Conservation (phyloP, 2,113 vertebrate genomes). For the Nerophis ophidion region DNA sequence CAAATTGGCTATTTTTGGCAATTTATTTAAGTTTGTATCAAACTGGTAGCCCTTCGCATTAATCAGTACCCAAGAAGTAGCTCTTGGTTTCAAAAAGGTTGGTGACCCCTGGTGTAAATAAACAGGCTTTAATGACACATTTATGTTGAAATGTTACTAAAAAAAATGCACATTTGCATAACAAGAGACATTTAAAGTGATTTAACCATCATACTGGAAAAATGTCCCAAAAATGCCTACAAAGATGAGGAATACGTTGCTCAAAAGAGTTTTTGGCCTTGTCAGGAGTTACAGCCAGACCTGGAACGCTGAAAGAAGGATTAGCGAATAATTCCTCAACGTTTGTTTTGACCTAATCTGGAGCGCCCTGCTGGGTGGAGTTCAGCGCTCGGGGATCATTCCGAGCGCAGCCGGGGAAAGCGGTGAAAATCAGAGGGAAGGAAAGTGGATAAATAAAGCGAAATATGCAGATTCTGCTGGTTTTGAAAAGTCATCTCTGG, state of each 20-base stretch:
- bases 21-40: too few relatives aligned
- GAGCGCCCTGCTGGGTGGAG: slow-evolving; percentile 22
- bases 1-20: too few relatives aligned
- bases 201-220: neutral
- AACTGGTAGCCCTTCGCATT: too few relatives aligned
- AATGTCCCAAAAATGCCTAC: neutral
- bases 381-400: slow-evolving; percentile 4
- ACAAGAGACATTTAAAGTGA: too few relatives aligned
- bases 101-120: too few relatives aligned
- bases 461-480: neutral
- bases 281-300: neutral
- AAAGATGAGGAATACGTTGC: neutral
- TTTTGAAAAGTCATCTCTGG: slow-evolving; percentile 11
- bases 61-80: too few relatives aligned
- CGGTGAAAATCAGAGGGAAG: slow-evolving; percentile 16
- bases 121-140: too few relatives aligned
- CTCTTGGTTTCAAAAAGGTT: too few relatives aligned
- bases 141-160: too few relatives aligned
- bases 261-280: neutral
- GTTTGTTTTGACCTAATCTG: slow-evolving; percentile 32
- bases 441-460: neutral
- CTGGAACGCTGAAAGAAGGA: slow-evolving; percentile 8
- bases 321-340: slow-evolving; percentile 21
- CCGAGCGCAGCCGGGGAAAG: neutral
- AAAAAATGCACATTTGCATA: too few relatives aligned